Evolutionary conservation across 2,113 vertebrate species (phyloP).

Genomic region (Genyomyrus donnyi): DNA sequence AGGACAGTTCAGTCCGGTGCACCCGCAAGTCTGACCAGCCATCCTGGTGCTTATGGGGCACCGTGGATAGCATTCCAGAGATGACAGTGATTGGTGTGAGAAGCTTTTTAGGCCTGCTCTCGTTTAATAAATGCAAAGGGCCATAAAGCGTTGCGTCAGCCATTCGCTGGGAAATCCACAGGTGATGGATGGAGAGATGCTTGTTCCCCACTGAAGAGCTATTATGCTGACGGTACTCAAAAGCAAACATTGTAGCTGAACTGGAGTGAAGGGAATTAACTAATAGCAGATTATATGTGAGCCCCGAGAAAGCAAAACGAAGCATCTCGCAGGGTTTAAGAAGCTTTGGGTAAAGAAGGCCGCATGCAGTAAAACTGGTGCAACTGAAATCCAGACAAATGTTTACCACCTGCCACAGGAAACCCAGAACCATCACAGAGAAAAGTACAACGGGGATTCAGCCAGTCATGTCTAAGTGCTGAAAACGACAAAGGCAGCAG

Average conservation of each 20-base stretch:
- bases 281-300: not conserved
- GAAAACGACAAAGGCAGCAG: not conserved
- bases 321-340: not conserved
- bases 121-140: not conserved
- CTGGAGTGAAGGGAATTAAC: not conserved
- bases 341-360: not conserved
- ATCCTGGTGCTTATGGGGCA: not conserved
- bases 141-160: not conserved
- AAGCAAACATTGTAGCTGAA: slow-evolving; percentile 5
- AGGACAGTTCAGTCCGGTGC: not conserved
- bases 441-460: not conserved
- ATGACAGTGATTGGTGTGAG: not conserved
- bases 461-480: not conserved
- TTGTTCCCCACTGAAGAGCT: not conserved
- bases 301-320: not conserved
- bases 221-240: not conserved
- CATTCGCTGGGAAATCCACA: not conserved
- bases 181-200: not conserved
- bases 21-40: not conserved
- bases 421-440: not conserved
- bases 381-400: not conserved
- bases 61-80: not conserved
- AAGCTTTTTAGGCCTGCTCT: not conserved
- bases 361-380: not conserved
- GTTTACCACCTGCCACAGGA: not conserved